Evolutionary conservation across 2,888 invertebrate genomes (phyloP).

Genomic region (Folsomia manolachei): DNA sequence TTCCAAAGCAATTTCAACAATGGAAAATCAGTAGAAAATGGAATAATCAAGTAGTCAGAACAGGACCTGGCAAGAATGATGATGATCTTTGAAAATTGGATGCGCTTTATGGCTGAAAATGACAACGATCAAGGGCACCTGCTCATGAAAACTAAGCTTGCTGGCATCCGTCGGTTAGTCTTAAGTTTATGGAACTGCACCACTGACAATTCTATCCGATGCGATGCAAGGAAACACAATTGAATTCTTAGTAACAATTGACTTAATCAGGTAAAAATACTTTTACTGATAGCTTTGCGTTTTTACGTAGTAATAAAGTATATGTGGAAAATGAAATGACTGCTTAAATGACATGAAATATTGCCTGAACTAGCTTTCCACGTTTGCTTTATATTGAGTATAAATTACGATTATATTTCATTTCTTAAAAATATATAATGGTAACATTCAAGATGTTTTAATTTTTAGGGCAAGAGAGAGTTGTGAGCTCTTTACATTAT

Average conservation of each 20-base stretch:
- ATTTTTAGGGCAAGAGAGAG: too few species aligned
- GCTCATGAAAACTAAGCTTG: not conserved
- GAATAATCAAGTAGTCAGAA: not conserved
- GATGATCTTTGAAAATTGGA: constrained; percentile 2
- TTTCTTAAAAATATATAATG: not conserved
- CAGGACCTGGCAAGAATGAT: not conserved
- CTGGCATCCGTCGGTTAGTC: too few species aligned
- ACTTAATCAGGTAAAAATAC: constrained; percentile 9
- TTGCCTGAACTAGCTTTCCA: not conserved
- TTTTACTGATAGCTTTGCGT: not conserved
- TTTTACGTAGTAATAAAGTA: not conserved
- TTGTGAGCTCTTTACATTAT: too few species aligned
- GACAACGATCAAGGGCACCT: too few species aligned
- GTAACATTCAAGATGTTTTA: too few species aligned
- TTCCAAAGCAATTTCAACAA: constrained; percentile 7
- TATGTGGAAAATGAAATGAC: not conserved
- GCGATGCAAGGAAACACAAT: too few species aligned
- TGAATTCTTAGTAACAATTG: constrained; percentile 10
- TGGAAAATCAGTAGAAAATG: not conserved
- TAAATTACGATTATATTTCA: not conserved
- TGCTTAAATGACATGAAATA: not conserved
- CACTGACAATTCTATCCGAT: too few species aligned
- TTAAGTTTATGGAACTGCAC: too few species aligned
- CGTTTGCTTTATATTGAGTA: not conserved
- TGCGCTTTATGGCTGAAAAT: not conserved